A percentile compares a stretch with the other conserved stretches of the same genome.
Conservation (phyloP, 53 echinoderm and acorn worm genomes). For the Pentamera pediparva region DNA sequence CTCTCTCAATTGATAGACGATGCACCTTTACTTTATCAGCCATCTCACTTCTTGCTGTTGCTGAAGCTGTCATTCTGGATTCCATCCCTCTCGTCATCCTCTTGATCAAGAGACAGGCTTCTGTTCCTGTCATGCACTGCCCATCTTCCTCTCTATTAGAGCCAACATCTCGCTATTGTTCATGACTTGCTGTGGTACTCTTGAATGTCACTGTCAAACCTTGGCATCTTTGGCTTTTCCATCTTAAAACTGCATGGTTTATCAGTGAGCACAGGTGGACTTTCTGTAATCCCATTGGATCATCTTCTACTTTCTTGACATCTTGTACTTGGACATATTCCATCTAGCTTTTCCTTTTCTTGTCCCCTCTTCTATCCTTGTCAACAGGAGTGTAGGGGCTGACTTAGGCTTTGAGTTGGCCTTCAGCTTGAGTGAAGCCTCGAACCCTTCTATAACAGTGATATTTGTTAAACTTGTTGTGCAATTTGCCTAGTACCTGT, state of each 20-base stretch:
- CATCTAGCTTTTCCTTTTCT: too few relatives aligned
- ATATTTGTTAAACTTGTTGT: too few relatives aligned
- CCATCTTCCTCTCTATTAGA: slow-evolving; percentile 33
- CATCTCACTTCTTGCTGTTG: slow-evolving; percentile 22
- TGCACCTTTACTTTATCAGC: too few relatives aligned
- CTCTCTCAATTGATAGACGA: too few relatives aligned
- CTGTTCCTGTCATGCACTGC: slow-evolving; percentile 23
- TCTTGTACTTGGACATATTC: too few relatives aligned
- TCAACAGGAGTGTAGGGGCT: too few relatives aligned
- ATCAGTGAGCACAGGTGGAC: neutral
- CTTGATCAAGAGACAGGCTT: slow-evolving; percentile 17
- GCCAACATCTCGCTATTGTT: slow-evolving; percentile 52
- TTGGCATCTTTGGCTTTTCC: slow-evolving; percentile 47
- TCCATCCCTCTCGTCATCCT: slow-evolving; percentile 58
- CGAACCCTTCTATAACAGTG: too few relatives aligned
- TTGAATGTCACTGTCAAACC: slow-evolving; percentile 38
- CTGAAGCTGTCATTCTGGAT: slow-evolving; percentile 43
- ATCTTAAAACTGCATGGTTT: slow-evolving; percentile 11
- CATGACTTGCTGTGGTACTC: slow-evolving; percentile 43
- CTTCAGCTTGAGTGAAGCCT: too few relatives aligned
- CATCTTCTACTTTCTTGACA: neutral
- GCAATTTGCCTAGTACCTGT: too few relatives aligned
- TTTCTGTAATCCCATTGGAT: neutral
- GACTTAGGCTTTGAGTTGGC: too few relatives aligned
- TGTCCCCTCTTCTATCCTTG: too few relatives aligned